phyloP scores from a whole-genome alignment of 2,113 vertebrate genomes.

The Ellobius talpinus region DNA sequence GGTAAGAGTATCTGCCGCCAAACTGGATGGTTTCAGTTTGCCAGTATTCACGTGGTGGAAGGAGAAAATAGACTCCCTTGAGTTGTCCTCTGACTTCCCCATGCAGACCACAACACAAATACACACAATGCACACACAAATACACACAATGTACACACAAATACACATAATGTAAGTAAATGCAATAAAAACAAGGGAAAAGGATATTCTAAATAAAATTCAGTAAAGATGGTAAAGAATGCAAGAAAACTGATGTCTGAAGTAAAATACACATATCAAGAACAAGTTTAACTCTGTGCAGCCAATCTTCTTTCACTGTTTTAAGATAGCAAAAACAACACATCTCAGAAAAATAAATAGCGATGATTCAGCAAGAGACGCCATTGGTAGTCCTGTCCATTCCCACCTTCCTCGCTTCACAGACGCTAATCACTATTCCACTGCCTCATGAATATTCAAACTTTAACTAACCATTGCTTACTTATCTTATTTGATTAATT shows the following conservation, averaged over 20 bases:
- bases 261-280: neutral
- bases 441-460: constrained; percentile 74
- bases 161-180: neutral
- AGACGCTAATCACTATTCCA: constrained; percentile 57
- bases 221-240: neutral
- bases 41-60: too few species aligned
- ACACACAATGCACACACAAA: too few species aligned
- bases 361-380: neutral
- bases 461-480: constrained; percentile 68
- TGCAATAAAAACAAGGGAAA: neutral
- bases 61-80: too few species aligned
- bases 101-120: too few species aligned
- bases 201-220: neutral
- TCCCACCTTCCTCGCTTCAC: constrained; percentile 50
- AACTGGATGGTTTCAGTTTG: neutral
- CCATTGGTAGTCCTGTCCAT: constrained; percentile 67
- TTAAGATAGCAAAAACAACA: constrained; percentile 1
- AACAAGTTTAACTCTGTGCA: constrained; percentile 38
- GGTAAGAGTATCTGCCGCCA: neutral
- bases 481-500: constrained; percentile 75
- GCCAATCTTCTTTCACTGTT: neutral
- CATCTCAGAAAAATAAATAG: neutral
- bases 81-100: neutral
- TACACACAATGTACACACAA: neutral
- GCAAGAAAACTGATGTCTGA: neutral